Percentiles rank a stretch among this genome's conserved stretches.
Conservation (phyloP, 2,113 vertebrate species). For the Pimephales promelas region DNA sequence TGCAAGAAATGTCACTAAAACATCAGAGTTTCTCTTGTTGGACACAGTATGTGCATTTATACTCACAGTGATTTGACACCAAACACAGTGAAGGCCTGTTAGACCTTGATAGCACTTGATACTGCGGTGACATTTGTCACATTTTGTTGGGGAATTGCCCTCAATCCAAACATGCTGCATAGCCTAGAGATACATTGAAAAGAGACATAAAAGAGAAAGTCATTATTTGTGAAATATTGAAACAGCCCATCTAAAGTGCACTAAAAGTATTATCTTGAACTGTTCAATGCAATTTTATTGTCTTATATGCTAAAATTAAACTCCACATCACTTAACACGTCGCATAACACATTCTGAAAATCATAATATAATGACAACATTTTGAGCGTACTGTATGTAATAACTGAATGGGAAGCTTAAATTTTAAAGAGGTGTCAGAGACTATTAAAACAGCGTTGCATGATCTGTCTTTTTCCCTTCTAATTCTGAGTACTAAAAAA, state of each 20-base stretch:
- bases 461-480: slow-evolving; percentile 40
- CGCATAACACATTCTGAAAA: neutral
- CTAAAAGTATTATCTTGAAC: neutral
- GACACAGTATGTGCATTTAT: slow-evolving; percentile 25
- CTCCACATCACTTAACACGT: neutral
- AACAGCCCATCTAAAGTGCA: neutral
- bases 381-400: neutral
- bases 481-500: neutral
- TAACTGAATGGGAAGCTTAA: neutral
- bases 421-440: neutral
- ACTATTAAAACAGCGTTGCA: neutral
- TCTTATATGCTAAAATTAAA: neutral
- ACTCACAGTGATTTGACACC: slow-evolving; percentile 95
- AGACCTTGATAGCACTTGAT: slow-evolving; percentile 96
- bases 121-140: slow-evolving; percentile 90
- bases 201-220: neutral
- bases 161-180: slow-evolving; percentile 97
- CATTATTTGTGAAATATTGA: neutral
- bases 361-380: neutral
- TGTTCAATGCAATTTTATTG: neutral
- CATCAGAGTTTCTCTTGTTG: neutral
- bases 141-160: slow-evolving; percentile 90
- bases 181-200: slow-evolving; percentile 70
- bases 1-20: neutral
- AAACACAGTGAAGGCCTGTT: slow-evolving; percentile 91